Evolutionary conservation across 2,888 invertebrate genomes (phyloP).

Genomic region (Gasteruption jaculator): DNA sequence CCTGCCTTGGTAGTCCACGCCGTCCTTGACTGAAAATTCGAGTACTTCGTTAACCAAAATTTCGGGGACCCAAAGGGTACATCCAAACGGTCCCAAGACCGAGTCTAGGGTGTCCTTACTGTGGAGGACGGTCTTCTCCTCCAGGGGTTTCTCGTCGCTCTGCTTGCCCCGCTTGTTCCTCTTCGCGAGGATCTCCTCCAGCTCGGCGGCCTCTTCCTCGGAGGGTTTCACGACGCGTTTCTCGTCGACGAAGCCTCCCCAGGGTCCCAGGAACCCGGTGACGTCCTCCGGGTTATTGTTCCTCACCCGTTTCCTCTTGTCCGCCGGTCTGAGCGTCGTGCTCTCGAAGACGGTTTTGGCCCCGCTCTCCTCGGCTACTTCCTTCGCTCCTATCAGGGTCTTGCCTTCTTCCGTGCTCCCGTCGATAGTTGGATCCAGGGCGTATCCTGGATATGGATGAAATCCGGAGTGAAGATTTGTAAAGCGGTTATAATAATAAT

Average conservation of each 20-base stretch:
- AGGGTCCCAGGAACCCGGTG: slow-evolving; percentile 94
- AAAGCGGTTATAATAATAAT: neutral
- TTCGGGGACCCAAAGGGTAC: no score
- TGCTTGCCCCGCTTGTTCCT: slow-evolving; percentile 81
- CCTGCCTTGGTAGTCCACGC: slow-evolving; percentile 93
- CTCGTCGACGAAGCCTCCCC: slow-evolving; percentile 94
- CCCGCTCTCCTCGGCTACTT: slow-evolving; percentile 68
- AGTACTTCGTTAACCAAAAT: no score
- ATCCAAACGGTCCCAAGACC: no score
- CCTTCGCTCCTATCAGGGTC: slow-evolving; percentile 60
- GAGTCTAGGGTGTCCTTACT: no score
- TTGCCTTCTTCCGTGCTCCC: slow-evolving; percentile 52
- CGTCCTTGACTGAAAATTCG: slow-evolving; percentile 81
- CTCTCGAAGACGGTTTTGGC: slow-evolving; percentile 90
- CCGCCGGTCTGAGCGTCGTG: slow-evolving; percentile 66
- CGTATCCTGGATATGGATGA: slow-evolving; percentile 62
- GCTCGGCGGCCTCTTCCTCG: slow-evolving; percentile 88
- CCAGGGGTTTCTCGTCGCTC: slow-evolving; percentile 82
- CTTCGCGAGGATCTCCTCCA: slow-evolving; percentile 92
- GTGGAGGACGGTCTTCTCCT: slow-evolving; percentile 93
- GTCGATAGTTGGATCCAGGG: slow-evolving; percentile 87
- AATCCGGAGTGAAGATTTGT: slow-evolving; percentile 1
- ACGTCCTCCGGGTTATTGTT: slow-evolving; percentile 90
- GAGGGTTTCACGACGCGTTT: slow-evolving; percentile 82
- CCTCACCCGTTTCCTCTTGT: slow-evolving; percentile 77